Percentiles rank a stretch among this genome's conserved stretches.
phyloP scores from a whole-genome alignment of 2,888 invertebrate genomes.

The Hyposoter dolosus region DNA sequence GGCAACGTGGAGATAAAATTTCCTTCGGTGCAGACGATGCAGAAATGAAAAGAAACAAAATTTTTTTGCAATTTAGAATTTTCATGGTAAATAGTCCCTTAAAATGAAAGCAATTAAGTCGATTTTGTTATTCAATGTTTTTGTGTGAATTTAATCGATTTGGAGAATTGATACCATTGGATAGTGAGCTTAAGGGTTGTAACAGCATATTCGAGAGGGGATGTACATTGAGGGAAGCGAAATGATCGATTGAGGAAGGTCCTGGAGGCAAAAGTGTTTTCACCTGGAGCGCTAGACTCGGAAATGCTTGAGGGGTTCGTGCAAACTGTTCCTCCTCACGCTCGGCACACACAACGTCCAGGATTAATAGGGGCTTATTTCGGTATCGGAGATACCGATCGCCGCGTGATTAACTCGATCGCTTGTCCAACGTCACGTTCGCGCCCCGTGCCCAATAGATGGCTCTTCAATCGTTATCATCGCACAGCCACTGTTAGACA shows the following conservation, averaged over 20 bases:
- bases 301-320: constrained; percentile 54
- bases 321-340: constrained; percentile 58
- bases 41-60: background rate
- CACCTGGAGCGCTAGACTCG: constrained; percentile 28
- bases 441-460: background rate
- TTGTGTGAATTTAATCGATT: background rate
- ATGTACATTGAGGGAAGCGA: background rate
- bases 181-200: background rate
- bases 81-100: background rate
- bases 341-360: constrained; percentile 48
- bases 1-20: background rate
- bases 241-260: constrained; percentile 33
- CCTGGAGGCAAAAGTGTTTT: constrained; percentile 41
- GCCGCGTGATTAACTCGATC: constrained; percentile 77
- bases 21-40: background rate
- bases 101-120: background rate
- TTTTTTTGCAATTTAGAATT: background rate
- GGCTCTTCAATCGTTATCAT: constrained; percentile 51
- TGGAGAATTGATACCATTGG: background rate
- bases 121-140: background rate
- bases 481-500: constrained; percentile 32
- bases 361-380: constrained; percentile 67
- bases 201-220: background rate
- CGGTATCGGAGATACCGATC: constrained; percentile 75
- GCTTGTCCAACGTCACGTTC: constrained; percentile 75